Percentiles rank a stretch among this genome's conserved stretches.
These are phyloP conservation scores for Enteromius radiatus DNA, from an alignment of 2,797 vertebrate genomes.

Conservation along the genomic window DNA sequence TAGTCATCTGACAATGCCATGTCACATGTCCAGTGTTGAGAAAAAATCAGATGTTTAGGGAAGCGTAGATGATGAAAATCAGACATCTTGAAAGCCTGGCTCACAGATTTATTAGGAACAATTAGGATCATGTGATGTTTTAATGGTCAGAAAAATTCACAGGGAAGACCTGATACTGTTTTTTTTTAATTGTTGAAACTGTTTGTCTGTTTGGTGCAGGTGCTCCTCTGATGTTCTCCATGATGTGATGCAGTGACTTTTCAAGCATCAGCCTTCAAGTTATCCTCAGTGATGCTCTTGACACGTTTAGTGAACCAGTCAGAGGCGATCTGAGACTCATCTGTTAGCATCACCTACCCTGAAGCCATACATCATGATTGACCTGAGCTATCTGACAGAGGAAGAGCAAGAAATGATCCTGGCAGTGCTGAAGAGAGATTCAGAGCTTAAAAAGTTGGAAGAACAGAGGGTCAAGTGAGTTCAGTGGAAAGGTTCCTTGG, in stretches of 20 bases:
- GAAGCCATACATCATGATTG: constrained; percentile 83
- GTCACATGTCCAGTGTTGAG: constrained; percentile 54
- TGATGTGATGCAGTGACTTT: neutral
- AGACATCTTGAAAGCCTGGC: constrained; percentile 6
- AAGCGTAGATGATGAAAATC: neutral
- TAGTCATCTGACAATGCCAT: constrained; percentile 59
- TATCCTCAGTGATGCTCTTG: constrained; percentile 15
- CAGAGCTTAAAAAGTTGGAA: constrained; percentile 85
- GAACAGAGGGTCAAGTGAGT: constrained; percentile 88
- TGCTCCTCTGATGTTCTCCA: constrained; percentile 2
- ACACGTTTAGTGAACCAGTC: neutral
- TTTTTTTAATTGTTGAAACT: neutral
- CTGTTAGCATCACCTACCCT: neutral
- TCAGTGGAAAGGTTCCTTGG: neutral
- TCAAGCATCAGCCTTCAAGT: neutral
- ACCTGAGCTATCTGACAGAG: constrained; percentile 90
- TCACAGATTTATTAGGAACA: constrained; percentile 11
- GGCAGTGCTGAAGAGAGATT: constrained; percentile 88
- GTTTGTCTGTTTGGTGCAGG: constrained; percentile 1
- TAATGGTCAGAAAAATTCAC: constrained; percentile 25
- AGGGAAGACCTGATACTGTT: neutral
- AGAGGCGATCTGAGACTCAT: constrained; percentile 25
- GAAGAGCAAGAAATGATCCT: constrained; percentile 89
- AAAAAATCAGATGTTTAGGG: neutral
- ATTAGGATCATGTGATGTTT: constrained; percentile 35